Base-by-base conservation (phyloP, 2,888 invertebrate genomes). In the Drepana falcataria region DNA sequence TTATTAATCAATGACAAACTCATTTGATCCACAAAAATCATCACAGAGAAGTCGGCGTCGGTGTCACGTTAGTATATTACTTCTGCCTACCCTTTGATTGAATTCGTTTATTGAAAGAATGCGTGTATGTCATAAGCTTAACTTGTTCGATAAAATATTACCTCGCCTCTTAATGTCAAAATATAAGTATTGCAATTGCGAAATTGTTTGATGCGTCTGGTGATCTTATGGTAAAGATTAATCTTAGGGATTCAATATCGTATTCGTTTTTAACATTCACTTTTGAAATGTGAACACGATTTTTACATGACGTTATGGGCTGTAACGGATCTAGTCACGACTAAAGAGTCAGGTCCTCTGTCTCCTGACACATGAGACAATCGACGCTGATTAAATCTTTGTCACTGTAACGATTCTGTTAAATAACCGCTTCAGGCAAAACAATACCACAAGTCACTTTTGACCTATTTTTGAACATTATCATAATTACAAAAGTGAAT, bases 381-480 rank as follows among this genome's bases (percentile, higher is more conserved):
- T 51, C 51, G 51, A 51, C 40, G 40, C 40, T 40, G 51, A 51
- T 51, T 40, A 44, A 9, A 51, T 51, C 51, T 33, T 51, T 51
- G 51, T 41, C 51, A 51, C 40, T 49, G 33, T 40, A 51, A 40
- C 51, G 51, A 49, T 51, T 51, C 51, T 33, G 51, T 51, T 51
- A 40, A 51, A 51, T 40, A 33, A 51, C 34, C 49, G 37, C 35
- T 21, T 34, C 51, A 51, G 41, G 51, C 49, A 3, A 40, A 9
- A 51, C 51, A 51, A 51, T 41, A 33, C 41, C 21, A 33, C 34
- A 35, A 51, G 49, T 40, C 44, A 44, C 44, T 44, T 44, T 44
- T 44, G 44, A 9, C 44, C 44, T 44, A 44, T 44, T 44, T 44
- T 44, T 44, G 44, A 44, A 44, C 44, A 9, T 3, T 9, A 5